These are phyloP conservation scores for Leptinotarsa haldemani DNA, from an alignment of 2,888 invertebrate genomes.

Conservation along the genomic window DNA sequence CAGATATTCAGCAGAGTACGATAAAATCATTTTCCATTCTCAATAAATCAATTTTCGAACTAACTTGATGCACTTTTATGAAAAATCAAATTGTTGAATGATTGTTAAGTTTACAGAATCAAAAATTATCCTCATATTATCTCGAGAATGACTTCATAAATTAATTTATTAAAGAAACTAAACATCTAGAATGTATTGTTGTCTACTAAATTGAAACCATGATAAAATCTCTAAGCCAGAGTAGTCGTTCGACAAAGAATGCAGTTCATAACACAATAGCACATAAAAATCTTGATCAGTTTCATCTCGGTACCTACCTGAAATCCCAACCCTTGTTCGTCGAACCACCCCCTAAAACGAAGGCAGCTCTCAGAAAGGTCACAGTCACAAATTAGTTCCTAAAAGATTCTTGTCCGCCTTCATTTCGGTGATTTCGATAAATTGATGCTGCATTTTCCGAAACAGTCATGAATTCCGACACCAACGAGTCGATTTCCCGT, in stretches of 20 bases:
- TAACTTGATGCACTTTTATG: too few species aligned
- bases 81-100: too few species aligned
- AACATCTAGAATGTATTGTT: too few species aligned
- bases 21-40: too few species aligned
- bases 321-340: slow-evolving; percentile 4
- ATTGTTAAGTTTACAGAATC: too few species aligned
- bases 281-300: not conserved
- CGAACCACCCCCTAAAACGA: not conserved
- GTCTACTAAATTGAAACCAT: too few species aligned
- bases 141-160: too few species aligned
- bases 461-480: slow-evolving; percentile 1
- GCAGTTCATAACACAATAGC: not conserved
- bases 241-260: not conserved
- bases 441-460: not conserved
- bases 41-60: too few species aligned
- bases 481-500: not conserved
- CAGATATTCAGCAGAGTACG: too few species aligned
- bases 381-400: slow-evolving; percentile 6
- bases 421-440: not conserved
- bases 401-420: not conserved
- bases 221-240: not conserved
- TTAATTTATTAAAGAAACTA: too few species aligned
- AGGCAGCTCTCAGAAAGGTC: not conserved
- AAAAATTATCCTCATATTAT: too few species aligned
- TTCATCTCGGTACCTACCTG: not conserved